Evolutionary conservation across 2,113 vertebrate species (phyloP).

Genomic region (Atlantisia rogersi): DNA sequence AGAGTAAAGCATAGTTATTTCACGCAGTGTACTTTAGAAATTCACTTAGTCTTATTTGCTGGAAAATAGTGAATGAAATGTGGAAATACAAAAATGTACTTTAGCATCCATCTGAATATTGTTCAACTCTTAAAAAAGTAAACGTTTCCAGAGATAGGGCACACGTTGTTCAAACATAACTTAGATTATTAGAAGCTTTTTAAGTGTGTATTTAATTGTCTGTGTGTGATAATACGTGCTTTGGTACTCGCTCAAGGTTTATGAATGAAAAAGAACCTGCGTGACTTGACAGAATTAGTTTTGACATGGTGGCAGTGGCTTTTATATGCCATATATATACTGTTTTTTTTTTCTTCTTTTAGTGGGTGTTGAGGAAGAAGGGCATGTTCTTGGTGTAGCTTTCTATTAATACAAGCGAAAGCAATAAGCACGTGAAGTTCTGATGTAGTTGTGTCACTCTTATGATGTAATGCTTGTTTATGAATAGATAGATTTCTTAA

Average conservation of each 20-base stretch:
- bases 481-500: background rate
- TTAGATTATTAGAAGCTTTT: background rate
- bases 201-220: background rate
- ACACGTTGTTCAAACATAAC: background rate
- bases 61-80: background rate
- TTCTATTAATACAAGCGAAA: background rate
- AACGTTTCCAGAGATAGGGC: background rate
- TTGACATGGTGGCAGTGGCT: background rate
- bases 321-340: background rate
- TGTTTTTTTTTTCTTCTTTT: background rate
- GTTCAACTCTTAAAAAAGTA: background rate
- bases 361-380: background rate
- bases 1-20: background rate
- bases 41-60: background rate
- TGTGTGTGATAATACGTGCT: background rate
- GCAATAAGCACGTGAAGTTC: background rate
- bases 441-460: background rate
- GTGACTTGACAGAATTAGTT: background rate
- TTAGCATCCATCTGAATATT: background rate
- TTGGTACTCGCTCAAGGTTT: background rate
- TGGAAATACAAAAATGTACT: background rate
- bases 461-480: rapidly evolving
- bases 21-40: background rate
- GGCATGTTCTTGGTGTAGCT: background rate
- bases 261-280: background rate